phyloP scores from a whole-genome alignment of 2,888 invertebrate genomes.

The Alentia gelatinosa region DNA sequence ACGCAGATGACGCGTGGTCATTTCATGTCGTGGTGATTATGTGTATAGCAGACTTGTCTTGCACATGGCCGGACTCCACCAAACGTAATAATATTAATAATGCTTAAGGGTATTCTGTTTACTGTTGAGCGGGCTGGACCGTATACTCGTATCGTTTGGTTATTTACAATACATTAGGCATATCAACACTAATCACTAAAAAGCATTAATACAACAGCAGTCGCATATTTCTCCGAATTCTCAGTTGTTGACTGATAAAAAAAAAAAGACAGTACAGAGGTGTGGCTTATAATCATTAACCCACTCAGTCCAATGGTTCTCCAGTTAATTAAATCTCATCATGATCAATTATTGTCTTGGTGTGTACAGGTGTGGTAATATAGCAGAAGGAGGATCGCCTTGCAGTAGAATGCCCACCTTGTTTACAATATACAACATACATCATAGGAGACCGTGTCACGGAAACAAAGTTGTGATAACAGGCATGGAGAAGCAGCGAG shows the following conservation, averaged over 20 bases:
- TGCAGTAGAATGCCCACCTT: conserved; percentile 23
- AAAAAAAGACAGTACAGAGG: neutral
- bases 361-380: conserved; percentile 14
- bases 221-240: neutral
- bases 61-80: neutral
- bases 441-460: neutral
- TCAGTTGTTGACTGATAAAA: neutral
- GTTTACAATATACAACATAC: conserved; percentile 31
- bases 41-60: neutral
- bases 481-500: neutral
- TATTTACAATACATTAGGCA: neutral
- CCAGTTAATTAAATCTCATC: too few species aligned
- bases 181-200: conserved; percentile 9
- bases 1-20: too few species aligned
- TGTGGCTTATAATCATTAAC: neutral
- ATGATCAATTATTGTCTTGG: too few species aligned
- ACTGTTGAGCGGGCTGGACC: neutral
- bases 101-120: neutral
- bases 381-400: conserved; percentile 9
- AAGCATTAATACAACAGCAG: conserved; percentile 32
- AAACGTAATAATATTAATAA: neutral
- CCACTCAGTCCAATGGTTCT: neutral
- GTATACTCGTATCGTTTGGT: neutral
- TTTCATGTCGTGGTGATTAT: too few species aligned
- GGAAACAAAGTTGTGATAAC: neutral